Percentiles rank a stretch among this genome's conserved stretches.
These are phyloP conservation scores for Chaenodraco wilsoni DNA, from an alignment of 2,797 vertebrate genomes.

Conservation along the genomic window DNA sequence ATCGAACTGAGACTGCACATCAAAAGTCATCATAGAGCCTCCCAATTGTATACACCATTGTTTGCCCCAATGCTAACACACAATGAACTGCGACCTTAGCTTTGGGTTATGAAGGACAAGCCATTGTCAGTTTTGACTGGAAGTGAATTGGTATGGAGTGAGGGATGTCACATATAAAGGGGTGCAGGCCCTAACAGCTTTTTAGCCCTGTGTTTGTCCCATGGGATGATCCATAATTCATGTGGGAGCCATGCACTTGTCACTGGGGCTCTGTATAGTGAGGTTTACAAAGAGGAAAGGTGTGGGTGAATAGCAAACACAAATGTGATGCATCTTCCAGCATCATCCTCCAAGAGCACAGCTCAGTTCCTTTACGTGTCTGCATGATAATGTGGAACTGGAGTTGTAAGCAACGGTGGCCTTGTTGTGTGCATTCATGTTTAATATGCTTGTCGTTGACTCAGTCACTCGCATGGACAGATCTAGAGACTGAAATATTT, in stretches of 20 bases:
- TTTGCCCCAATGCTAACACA: slow-evolving; percentile 4
- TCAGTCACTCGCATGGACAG: neutral
- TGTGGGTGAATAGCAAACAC: slow-evolving; percentile 61
- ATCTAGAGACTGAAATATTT: neutral
- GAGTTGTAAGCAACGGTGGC: slow-evolving; percentile 22
- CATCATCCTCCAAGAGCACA: slow-evolving; percentile 25
- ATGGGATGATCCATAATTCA: slow-evolving; percentile 77
- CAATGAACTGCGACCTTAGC: slow-evolving; percentile 16
- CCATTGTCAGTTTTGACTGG: slow-evolving; percentile 40
- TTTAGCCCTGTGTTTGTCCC: slow-evolving; percentile 60
- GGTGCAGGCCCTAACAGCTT: slow-evolving; percentile 52
- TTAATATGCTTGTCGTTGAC: slow-evolving; percentile 8
- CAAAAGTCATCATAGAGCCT: slow-evolving; percentile 8
- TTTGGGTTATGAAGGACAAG: slow-evolving; percentile 44
- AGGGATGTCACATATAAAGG: slow-evolving; percentile 53
- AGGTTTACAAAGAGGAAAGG: slow-evolving; percentile 47
- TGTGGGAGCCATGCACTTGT: slow-evolving; percentile 69
- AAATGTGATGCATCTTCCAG: slow-evolving; percentile 52
- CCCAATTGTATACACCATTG: slow-evolving; percentile 13
- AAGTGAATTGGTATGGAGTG: slow-evolving; percentile 60
- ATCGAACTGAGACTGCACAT: neutral
- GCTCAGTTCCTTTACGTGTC: slow-evolving; percentile 28
- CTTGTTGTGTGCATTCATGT: slow-evolving; percentile 10
- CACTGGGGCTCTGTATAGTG: slow-evolving; percentile 53
- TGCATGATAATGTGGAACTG: slow-evolving; percentile 30